phyloP scores from a whole-genome alignment of 2,113 vertebrate species.

The Australoheros scitulus region DNA sequence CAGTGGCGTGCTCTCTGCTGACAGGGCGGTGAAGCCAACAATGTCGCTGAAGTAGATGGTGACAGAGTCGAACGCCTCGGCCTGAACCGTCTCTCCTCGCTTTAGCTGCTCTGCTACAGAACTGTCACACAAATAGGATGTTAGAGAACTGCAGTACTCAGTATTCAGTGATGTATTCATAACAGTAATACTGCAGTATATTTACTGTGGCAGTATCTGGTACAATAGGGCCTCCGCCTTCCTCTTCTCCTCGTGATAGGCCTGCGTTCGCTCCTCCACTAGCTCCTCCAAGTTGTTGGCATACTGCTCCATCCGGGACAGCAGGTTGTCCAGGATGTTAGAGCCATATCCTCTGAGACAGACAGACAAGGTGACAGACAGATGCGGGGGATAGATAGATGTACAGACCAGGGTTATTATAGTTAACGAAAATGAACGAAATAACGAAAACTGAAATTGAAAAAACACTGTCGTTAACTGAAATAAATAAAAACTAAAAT shows the following conservation, averaged over 20 bases:
- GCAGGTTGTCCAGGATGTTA: conserved; percentile 92
- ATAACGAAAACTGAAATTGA: too few species aligned
- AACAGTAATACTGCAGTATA: conserved; percentile 1
- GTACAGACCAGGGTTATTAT: too few species aligned
- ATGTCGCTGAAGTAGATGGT: conserved; percentile 97
- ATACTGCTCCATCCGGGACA: conserved; percentile 92
- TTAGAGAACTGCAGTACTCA: not conserved
- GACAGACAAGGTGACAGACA: not conserved
- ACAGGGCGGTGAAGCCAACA: conserved; percentile 89
- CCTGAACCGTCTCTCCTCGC: conserved; percentile 88
- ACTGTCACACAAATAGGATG: conserved; percentile 68
- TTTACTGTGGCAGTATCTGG: conserved; percentile 91
- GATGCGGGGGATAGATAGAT: not conserved
- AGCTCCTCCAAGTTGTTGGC: conserved; percentile 94
- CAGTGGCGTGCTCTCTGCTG: conserved; percentile 90
- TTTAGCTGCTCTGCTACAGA: conserved; percentile 93
- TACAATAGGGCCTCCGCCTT: conserved; percentile 90
- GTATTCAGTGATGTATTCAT: not conserved
- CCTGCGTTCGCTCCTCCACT: conserved; percentile 91
- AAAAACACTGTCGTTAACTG: too few species aligned
- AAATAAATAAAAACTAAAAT: too few species aligned
- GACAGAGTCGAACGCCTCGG: conserved; percentile 91
- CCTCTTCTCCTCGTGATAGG: conserved; percentile 92
- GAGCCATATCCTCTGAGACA: conserved; percentile 83
- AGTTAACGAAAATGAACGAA: too few species aligned